Conservation (phyloP, 2,113 vertebrate genomes). For the Microtus richardsoni region DNA sequence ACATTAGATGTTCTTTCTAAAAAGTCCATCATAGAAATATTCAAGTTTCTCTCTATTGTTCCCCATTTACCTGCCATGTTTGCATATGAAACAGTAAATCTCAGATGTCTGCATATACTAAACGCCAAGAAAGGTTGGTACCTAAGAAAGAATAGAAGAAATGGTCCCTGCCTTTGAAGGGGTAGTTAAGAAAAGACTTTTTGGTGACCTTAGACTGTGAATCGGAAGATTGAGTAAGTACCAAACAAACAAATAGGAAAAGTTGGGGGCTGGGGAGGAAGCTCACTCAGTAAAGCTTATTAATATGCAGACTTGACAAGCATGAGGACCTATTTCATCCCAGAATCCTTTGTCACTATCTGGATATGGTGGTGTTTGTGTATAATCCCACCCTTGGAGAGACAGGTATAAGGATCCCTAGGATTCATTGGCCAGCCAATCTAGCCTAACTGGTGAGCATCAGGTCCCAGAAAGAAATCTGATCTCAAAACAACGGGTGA, state of each 20-base stretch:
- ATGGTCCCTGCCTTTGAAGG: not conserved
- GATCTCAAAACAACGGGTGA: not conserved
- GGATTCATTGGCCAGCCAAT: not conserved
- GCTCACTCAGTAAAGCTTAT: not conserved
- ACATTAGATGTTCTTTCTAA: not conserved
- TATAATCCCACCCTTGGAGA: not conserved
- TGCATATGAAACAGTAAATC: not conserved
- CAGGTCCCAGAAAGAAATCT: not conserved
- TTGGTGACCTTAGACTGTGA: not conserved
- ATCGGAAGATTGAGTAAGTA: not conserved
- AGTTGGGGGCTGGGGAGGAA: not conserved
- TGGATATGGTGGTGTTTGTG: not conserved
- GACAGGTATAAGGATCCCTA: not conserved
- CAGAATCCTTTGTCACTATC: not conserved
- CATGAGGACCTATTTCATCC: not conserved
- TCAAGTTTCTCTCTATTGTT: not conserved
- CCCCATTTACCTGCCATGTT: not conserved
- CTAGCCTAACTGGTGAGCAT: not conserved
- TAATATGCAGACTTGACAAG: not conserved
- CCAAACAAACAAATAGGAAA: not conserved
- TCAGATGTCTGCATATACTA: not conserved
- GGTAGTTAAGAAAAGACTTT: not conserved
- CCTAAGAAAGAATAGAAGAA: not conserved
- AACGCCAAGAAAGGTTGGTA: not conserved
- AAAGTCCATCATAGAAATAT: constrained; percentile 3